These are phyloP conservation scores for Montipora foliosa DNA, from an alignment of 64 coral and sea anemone species.

Conservation along the genomic window DNA sequence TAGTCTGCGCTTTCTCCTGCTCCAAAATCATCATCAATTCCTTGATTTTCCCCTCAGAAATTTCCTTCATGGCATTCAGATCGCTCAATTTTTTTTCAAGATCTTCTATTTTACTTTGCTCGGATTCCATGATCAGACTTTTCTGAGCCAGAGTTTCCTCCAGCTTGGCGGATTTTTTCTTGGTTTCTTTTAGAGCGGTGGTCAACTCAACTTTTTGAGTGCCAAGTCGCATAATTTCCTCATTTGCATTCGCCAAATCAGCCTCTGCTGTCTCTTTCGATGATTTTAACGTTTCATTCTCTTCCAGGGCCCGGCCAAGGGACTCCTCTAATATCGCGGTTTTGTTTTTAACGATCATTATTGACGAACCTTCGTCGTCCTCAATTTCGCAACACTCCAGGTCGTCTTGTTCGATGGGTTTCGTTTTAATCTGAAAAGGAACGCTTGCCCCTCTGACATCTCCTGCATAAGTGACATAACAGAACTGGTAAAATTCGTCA, in stretches of 20 bases:
- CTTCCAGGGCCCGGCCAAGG: conserved; percentile 75
- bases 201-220: conserved; percentile 82
- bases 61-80: conserved; percentile 37
- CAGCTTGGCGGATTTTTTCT: conserved; percentile 25
- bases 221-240: conserved; percentile 75
- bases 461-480: conserved; percentile 81
- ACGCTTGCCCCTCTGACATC: conserved; percentile 95
- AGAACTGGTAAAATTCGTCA: conserved; percentile 98
- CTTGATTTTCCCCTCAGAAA: conserved; percentile 40
- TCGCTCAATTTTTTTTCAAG: conserved; percentile 24
- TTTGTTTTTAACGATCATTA: conserved; percentile 92
- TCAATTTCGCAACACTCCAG: conserved; percentile 94
- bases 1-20: conserved; percentile 66
- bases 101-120: conserved; percentile 24
- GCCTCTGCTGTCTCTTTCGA: conserved; percentile 72
- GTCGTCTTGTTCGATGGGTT: conserved; percentile 56
- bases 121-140: conserved; percentile 56
- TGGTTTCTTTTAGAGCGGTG: conserved; percentile 42
- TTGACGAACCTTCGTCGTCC: conserved; percentile 87
- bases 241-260: conserved; percentile 67
- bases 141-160: conserved; percentile 33
- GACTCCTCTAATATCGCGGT: conserved; percentile 91
- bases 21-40: conserved; percentile 83
- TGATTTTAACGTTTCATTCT: conserved; percentile 79
- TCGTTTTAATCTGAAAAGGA: conserved; percentile 95